Evolutionary conservation across 2,888 invertebrate species (phyloP).

Genomic region (Brenthis hecate): DNA sequence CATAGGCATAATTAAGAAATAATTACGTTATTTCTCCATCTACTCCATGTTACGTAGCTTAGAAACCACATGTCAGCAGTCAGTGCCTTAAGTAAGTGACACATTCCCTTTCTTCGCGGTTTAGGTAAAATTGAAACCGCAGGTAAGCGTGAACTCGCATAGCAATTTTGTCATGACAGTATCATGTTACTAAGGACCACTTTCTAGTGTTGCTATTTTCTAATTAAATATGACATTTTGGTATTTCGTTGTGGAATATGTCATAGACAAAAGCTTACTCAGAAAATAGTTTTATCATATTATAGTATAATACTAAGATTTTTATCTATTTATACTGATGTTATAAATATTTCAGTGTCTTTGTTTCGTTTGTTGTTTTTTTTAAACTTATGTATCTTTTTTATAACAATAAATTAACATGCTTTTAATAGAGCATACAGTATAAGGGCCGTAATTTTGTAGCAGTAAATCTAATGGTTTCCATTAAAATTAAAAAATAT

Average conservation of each 20-base stretch:
- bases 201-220: conserved; percentile 31
- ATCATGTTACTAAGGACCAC: conserved; percentile 35
- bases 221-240: conserved; percentile 22
- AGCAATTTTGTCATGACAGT: conserved; percentile 48
- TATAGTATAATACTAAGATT: too few relatives aligned
- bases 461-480: too few relatives aligned
- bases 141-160: conserved; percentile 47
- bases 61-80: conserved; percentile 65
- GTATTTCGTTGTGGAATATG: neutral
- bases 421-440: too few relatives aligned
- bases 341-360: too few relatives aligned
- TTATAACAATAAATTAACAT: too few relatives aligned
- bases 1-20: conserved; percentile 17
- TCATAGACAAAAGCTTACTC: too few relatives aligned
- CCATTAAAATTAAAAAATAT: too few relatives aligned
- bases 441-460: too few relatives aligned
- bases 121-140: conserved; percentile 62
- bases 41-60: conserved; percentile 23
- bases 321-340: too few relatives aligned
- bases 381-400: too few relatives aligned
- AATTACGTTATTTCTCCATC: conserved; percentile 20
- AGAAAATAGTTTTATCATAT: too few relatives aligned
- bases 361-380: too few relatives aligned
- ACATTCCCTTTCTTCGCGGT: conserved; percentile 57
- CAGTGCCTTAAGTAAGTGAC: conserved; percentile 62